These are phyloP conservation scores for Ceyx erithaca DNA, from an alignment of 2,797 vertebrate genomes.

Conservation along the genomic window DNA sequence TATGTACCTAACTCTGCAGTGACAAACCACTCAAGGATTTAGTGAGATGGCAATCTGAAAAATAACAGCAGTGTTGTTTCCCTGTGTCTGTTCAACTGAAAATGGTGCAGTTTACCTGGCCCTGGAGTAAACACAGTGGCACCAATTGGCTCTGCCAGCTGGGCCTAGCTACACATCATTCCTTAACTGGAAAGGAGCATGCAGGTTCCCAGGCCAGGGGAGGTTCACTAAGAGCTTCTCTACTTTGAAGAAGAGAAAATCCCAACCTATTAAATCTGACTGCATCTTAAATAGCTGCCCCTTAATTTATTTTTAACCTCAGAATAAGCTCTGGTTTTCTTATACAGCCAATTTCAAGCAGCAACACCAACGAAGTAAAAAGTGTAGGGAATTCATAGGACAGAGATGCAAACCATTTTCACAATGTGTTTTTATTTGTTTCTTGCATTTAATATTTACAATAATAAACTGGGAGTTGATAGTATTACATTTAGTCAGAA, in stretches of 20 bases:
- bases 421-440: not conserved
- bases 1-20: not conserved
- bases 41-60: not conserved
- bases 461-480: not conserved
- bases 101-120: not conserved
- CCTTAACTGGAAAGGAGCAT: not conserved
- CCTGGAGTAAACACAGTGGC: not conserved
- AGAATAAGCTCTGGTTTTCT: not conserved
- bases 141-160: not conserved
- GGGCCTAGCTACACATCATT: not conserved
- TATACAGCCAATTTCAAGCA: not conserved
- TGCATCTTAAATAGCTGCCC: not conserved
- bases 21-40: not conserved
- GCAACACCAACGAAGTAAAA: not conserved
- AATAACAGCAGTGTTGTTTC: not conserved
- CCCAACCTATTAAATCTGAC: not conserved
- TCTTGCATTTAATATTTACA: not conserved
- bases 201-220: not conserved
- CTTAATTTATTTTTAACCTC: too few species aligned
- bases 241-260: not conserved
- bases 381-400: not conserved
- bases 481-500: conserved; percentile 35
- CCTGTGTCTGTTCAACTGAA: not conserved
- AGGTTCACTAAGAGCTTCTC: not conserved
- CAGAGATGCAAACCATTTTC: not conserved